These are phyloP conservation scores for Heliconius ismenius DNA, from an alignment of 2,888 invertebrate genomes.

Conservation along the genomic window DNA sequence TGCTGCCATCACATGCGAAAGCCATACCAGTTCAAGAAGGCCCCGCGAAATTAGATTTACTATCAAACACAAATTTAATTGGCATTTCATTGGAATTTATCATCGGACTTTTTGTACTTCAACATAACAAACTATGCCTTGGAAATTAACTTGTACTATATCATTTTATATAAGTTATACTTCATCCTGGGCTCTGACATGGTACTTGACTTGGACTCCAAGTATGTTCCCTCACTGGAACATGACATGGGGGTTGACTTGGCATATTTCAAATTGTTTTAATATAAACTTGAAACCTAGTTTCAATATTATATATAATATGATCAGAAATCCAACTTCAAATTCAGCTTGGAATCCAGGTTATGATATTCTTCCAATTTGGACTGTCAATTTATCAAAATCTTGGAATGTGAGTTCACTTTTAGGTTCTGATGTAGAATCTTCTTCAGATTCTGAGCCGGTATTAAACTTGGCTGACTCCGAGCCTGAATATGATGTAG, in stretches of 20 bases:
- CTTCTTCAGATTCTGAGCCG: background rate
- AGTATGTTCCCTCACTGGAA: background rate
- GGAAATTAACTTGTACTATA: background rate
- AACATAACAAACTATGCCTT: background rate
- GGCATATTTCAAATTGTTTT: background rate
- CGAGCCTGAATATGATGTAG: background rate
- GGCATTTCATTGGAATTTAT: background rate
- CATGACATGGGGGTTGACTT: background rate
- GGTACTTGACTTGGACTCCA: background rate
- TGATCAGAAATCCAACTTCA: background rate
- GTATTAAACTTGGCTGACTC: background rate
- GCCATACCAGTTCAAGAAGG: background rate
- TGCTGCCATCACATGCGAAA: slow-evolving; percentile 10
- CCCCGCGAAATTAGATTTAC: background rate
- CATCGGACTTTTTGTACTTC: background rate
- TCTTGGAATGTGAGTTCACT: background rate
- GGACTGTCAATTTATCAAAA: background rate
- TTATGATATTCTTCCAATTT: background rate
- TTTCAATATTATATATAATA: background rate
- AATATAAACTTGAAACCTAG: background rate
- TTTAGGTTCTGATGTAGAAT: background rate
- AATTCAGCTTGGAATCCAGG: background rate
- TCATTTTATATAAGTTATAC: background rate
- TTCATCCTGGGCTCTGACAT: background rate
- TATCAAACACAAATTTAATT: background rate